Evolutionary conservation across 2,888 invertebrate species (phyloP), one percentile per base, ranked within the genome.

Genomic region (Conchocele bisecta): DNA sequence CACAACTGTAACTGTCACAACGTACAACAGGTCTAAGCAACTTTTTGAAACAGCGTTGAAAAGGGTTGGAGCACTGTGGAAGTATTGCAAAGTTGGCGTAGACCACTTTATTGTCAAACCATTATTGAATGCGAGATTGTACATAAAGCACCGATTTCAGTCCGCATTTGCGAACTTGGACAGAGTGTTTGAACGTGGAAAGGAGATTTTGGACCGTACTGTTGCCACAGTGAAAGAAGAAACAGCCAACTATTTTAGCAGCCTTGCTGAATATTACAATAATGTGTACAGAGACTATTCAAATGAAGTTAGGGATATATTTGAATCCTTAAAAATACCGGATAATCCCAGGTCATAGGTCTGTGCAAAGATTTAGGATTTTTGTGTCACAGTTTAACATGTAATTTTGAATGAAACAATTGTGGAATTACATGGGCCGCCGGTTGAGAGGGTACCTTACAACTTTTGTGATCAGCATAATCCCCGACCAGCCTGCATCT

Each of bases 231-330:
- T 68, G 11, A 59, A 51, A 20, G 54, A 67, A 42, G 77, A 74
- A 31, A 51, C 71, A 4, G 22, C 54, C 4, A 31, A 56, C 11
- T 77, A 77, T 44, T 74, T 66, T 51, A 57, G 67, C 17, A 66
- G 53, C 48, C 58, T 76, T 56, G 57, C 72, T 31, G 51, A 69
- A 29, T 76, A 76, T 61, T 76, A 76, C 37, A 70, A 72, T 5
- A 60, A 50, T 50, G 76, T 76, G n/a, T 76, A 76, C 42, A 65
- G 57, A 61, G 72, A 76, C 26, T 76, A 76, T 60, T 63, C 72
- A 6, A 59, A 50, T 6, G 76, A 76, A 53, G 66, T 76, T 6
- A 66, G 72, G 46, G 69, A 76, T 29, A 73, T 76, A 22, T 76
- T 72, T 56, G 70, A 73, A 39, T 76, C 76, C 5, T 59, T 76